phyloP scores from a whole-genome alignment of 2,797 vertebrate species.

The Eremophila alpestris region DNA sequence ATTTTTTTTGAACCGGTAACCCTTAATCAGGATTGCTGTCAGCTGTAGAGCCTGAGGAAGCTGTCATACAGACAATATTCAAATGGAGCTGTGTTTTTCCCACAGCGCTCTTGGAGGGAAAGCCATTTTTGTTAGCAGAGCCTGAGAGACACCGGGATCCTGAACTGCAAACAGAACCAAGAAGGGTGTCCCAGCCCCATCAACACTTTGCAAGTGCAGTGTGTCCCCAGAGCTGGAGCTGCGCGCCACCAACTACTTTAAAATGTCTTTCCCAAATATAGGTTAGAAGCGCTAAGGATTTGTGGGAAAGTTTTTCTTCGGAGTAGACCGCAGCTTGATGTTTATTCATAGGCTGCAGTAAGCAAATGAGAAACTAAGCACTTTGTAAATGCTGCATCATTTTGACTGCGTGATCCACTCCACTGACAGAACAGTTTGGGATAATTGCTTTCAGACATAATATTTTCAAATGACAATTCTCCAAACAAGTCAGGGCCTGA shows the following conservation, averaged over 20 bases:
- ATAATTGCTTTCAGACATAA: slow-evolving; percentile 40
- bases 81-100: slow-evolving; percentile 46
- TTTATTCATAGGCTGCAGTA: slow-evolving; percentile 53
- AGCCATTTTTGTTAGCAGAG: neutral
- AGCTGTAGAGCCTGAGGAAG: slow-evolving; percentile 47
- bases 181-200: neutral
- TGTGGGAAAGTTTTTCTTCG: slow-evolving; percentile 59
- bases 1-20: slow-evolving; percentile 32
- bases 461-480: slow-evolving; percentile 51
- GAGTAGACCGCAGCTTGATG: slow-evolving; percentile 30
- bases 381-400: slow-evolving; percentile 52
- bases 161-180: neutral
- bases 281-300: neutral
- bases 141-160: neutral
- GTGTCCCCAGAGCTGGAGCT: neutral
- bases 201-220: neutral
- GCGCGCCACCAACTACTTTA: neutral
- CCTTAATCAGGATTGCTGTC: slow-evolving; percentile 21
- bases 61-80: slow-evolving; percentile 46
- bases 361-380: slow-evolving; percentile 59
- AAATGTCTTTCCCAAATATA: neutral
- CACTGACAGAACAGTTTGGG: slow-evolving; percentile 26
- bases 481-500: slow-evolving; percentile 54
- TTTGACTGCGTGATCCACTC: slow-evolving; percentile 42
- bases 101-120: slow-evolving; percentile 46